Conservation (phyloP, 2,797 vertebrate genomes). For the Centroberyx gerrardi region DNA sequence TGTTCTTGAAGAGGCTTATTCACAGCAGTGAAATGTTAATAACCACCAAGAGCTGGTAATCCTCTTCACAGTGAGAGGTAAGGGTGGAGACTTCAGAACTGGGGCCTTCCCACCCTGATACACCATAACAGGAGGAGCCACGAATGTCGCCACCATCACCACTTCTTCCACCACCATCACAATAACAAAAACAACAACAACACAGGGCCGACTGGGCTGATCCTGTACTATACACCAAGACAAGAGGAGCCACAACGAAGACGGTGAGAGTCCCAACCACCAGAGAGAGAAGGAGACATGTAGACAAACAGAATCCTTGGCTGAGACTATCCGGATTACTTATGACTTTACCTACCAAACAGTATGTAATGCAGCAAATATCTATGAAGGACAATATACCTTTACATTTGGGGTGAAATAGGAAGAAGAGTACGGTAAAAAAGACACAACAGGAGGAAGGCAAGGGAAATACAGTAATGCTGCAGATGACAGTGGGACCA, state of each 20-base stretch:
- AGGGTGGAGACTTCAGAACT: slow-evolving; percentile 56
- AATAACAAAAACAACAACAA: no score
- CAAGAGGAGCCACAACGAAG: neutral
- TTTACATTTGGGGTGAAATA: neutral
- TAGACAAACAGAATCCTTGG: neutral
- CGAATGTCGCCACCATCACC: slow-evolving; percentile 1
- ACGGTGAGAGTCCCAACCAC: neutral
- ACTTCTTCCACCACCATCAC: no score
- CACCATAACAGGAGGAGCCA: slow-evolving; percentile 46
- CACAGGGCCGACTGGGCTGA: no score
- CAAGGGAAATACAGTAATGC: neutral
- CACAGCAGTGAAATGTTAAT: slow-evolving; percentile 69
- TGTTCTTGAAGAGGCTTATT: slow-evolving; percentile 67
- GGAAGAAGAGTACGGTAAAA: slow-evolving; percentile 11
- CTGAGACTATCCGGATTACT: neutral
- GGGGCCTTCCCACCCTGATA: slow-evolving; percentile 45
- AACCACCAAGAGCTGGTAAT: slow-evolving; percentile 71
- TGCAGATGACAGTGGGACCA: neutral
- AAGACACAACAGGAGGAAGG: neutral
- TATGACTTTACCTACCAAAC: neutral
- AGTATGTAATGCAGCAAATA: neutral
- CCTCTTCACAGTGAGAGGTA: slow-evolving; percentile 55
- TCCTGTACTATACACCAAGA: no score
- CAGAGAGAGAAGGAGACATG: slow-evolving; percentile 1
- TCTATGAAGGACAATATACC: neutral